Evolutionary conservation across 2,113 vertebrate species (phyloP).

Genomic region (Cynoglossus semilaevis): DNA sequence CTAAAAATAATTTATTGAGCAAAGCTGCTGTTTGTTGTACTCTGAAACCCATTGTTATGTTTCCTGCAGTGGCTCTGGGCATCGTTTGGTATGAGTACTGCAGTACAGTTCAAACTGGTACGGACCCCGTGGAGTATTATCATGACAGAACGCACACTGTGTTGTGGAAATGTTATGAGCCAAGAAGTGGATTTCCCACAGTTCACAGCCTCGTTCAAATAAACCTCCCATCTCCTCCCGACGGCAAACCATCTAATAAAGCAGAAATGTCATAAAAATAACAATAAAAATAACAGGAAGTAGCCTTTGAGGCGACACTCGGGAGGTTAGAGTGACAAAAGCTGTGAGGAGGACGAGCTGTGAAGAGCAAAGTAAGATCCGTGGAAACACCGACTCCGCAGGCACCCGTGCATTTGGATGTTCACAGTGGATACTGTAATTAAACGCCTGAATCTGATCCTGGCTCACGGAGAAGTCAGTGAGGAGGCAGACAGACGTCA

Average conservation of each 20-base stretch:
- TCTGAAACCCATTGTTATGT: constrained; percentile 22
- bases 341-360: not conserved
- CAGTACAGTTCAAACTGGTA: constrained; percentile 22
- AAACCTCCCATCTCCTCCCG: constrained; percentile 24
- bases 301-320: constrained; percentile 23
- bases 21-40: not conserved
- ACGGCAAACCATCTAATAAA: constrained; percentile 53
- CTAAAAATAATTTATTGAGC: not conserved
- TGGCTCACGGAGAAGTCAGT: too few species aligned
- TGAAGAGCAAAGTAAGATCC: not conserved
- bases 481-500: constrained; percentile 14
- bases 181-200: constrained; percentile 32
- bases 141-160: constrained; percentile 9
- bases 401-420: constrained; percentile 24
- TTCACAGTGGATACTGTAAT: constrained; percentile 47
- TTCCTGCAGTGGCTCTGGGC: constrained; percentile 16
- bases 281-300: constrained; percentile 49
- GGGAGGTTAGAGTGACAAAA: constrained; percentile 42
- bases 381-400: constrained; percentile 20
- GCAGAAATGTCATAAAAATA: constrained; percentile 45
- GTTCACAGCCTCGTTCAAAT: constrained; percentile 45
- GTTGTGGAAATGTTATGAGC: constrained; percentile 39
- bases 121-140: constrained; percentile 18
- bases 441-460: constrained; percentile 32
- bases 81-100: constrained; percentile 5